A percentile compares a stretch with the other conserved stretches of the same genome.
Evolutionary conservation across 1,140 invertebrate genomes (phyloP).

Genomic region (Protaetia brevitarsis): DNA sequence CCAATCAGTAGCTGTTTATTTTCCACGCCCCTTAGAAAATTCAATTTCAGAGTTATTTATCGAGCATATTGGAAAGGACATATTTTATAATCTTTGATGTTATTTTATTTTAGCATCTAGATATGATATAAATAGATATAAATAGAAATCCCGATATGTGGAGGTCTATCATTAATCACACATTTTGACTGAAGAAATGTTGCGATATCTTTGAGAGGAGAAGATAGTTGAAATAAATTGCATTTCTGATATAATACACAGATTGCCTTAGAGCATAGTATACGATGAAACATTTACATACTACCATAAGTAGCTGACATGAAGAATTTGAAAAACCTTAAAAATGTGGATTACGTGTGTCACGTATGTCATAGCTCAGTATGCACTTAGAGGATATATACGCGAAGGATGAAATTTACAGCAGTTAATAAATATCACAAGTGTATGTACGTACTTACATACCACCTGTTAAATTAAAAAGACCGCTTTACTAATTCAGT

Average conservation of each 20-base stretch:
- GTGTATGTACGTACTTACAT: too few relatives aligned
- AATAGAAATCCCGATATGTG: too few relatives aligned
- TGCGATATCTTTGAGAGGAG: neutral
- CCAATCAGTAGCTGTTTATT: too few relatives aligned
- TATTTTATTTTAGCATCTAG: too few relatives aligned
- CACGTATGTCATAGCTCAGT: neutral
- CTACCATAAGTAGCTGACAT: neutral
- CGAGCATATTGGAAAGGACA: too few relatives aligned
- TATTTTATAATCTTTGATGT: too few relatives aligned
- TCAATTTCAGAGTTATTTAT: too few relatives aligned
- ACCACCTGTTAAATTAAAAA: constrained; percentile 13
- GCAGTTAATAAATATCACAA: constrained; percentile 1
- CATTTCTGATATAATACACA: neutral
- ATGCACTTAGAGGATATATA: neutral
- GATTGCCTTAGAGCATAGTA: neutral
- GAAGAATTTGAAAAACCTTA: neutral
- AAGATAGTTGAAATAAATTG: neutral
- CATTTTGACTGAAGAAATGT: neutral
- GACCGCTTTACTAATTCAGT: neutral
- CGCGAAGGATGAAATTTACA: neutral
- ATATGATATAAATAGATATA: too few relatives aligned
- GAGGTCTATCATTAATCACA: neutral
- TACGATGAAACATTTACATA: neutral
- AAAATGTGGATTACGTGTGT: neutral
- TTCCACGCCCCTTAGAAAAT: too few relatives aligned